A percentile compares a stretch with the other conserved stretches of the same genome.
These are phyloP conservation scores for Luperina testacea DNA, from an alignment of 2,888 invertebrate genomes.

Conservation along the genomic window DNA sequence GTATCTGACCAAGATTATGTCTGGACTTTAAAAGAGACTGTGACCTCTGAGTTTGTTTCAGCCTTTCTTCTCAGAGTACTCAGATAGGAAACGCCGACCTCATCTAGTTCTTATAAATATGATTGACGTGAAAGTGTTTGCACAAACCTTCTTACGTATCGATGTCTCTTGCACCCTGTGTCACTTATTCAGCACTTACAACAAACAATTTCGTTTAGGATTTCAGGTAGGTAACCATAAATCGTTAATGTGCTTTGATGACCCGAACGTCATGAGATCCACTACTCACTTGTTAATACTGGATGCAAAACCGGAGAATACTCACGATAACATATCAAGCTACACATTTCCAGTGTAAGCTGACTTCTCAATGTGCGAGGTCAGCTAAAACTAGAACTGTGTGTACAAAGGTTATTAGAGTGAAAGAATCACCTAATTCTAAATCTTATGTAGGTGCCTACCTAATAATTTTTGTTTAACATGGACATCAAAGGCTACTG, in stretches of 20 bases:
- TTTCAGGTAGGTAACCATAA: neutral
- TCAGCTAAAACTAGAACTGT: neutral
- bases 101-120: too few relatives aligned
- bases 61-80: too few relatives aligned
- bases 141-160: too few relatives aligned
- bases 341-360: neutral
- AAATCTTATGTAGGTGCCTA: too few relatives aligned
- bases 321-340: neutral
- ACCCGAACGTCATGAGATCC: neutral
- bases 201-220: neutral
- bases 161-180: neutral
- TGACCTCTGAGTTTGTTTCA: too few relatives aligned
- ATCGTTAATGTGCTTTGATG: too few relatives aligned
- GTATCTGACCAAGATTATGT: too few relatives aligned
- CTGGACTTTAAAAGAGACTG: too few relatives aligned
- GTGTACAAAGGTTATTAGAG: neutral
- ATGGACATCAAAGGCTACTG: neutral
- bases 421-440: neutral
- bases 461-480: neutral
- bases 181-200: too few relatives aligned
- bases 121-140: too few relatives aligned
- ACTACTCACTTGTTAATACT: neutral
- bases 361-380: neutral
- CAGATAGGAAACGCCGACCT: too few relatives aligned
- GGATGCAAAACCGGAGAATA: too few relatives aligned